Base-by-base conservation (phyloP, 2,888 invertebrate genomes). In the Lobophora halterata region DNA sequence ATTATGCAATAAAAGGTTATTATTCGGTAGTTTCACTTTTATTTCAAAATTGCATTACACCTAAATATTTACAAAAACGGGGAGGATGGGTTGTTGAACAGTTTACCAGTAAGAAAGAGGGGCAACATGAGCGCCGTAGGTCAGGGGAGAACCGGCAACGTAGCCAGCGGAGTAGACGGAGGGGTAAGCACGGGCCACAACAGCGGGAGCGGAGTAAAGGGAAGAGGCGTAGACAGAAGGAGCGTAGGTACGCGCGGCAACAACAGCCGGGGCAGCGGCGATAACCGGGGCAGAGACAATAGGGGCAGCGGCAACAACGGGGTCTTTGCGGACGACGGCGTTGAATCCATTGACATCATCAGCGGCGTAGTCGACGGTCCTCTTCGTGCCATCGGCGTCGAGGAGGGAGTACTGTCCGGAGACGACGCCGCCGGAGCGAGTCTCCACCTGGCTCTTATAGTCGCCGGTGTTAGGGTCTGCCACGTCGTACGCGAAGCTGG, bases 391-490 rank as follows among this genome's bases (percentile, higher is more conserved):
- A 49, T 89, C 89, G 12, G 89, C 54, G 27, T 89, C 89, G 11
- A 79, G 65, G 28, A 89, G 71, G 18, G 89, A 88, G 78, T 89
- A 89, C 59, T 88, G 87, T 40, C 89, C 89, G 49, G 73, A 64
- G 13, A 89, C 89, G 14, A 65, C 60, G 41, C 87, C 88, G 6
- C 89, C 89, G 26, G 68, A 65, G 49, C 89, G 85, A 37, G 77
- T 75, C 70, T 89, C 89, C 13, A 71, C 71, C 60, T 89, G 89
- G 65, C 80, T 87, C 70, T 89, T 89, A 71, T 61, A 81, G 74
- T 90, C 89, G 7, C 90, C 89, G 47, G 89, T 89, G 65, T 75
- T 70, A 53, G 85, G 79, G 61, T 90, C 90, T 19, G 89, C 85
- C 12, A 90, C 87, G 41, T 86, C 80, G 63, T 90, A 90, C 0